Percentiles rank a stretch among this genome's conserved stretches.
Conservation (phyloP, 1,140 invertebrate genomes). For the Drosophila willistoni region DNA sequence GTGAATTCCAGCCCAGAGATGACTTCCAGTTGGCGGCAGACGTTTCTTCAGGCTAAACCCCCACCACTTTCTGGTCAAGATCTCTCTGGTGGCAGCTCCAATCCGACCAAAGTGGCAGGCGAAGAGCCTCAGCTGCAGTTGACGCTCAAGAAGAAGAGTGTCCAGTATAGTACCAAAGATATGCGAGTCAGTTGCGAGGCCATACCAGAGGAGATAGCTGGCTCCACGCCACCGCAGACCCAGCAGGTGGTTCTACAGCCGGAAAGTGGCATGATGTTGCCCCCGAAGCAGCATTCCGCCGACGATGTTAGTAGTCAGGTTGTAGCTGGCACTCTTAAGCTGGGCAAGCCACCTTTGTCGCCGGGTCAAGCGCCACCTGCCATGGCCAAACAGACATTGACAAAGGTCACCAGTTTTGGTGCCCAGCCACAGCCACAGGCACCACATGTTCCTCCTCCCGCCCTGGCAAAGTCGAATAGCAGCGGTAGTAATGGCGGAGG, state of each 20-base stretch:
- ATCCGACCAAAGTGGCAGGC: not conserved
- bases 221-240: constrained; percentile 74
- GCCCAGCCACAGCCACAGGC: constrained; percentile 37
- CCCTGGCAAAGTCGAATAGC: constrained; percentile 84
- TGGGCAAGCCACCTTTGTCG: constrained; percentile 70
- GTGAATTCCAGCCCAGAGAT: constrained; percentile 96
- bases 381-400: constrained; percentile 30
- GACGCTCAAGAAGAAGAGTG: constrained; percentile 85
- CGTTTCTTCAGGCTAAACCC: constrained; percentile 77
- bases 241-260: constrained; percentile 39
- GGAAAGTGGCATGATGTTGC: constrained; percentile 42
- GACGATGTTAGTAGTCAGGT: constrained; percentile 75
- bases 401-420: constrained; percentile 50
- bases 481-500: constrained; percentile 81
- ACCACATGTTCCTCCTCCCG: constrained; percentile 76
- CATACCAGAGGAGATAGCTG: constrained; percentile 93
- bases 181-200: constrained; percentile 92
- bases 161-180: constrained; percentile 77
- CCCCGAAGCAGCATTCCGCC: constrained; percentile 80
- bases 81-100: constrained; percentile 9
- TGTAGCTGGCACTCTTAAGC: constrained; percentile 58
- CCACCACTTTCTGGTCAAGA: constrained; percentile 56
- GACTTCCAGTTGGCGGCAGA: constrained; percentile 92
- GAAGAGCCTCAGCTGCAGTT: constrained; percentile 81
- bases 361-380: constrained; percentile 32